Evolutionary conservation across 2,888 invertebrate species (phyloP), one percentile per base, ranked within the genome.

Genomic region (Cartodere bifasciata): DNA sequence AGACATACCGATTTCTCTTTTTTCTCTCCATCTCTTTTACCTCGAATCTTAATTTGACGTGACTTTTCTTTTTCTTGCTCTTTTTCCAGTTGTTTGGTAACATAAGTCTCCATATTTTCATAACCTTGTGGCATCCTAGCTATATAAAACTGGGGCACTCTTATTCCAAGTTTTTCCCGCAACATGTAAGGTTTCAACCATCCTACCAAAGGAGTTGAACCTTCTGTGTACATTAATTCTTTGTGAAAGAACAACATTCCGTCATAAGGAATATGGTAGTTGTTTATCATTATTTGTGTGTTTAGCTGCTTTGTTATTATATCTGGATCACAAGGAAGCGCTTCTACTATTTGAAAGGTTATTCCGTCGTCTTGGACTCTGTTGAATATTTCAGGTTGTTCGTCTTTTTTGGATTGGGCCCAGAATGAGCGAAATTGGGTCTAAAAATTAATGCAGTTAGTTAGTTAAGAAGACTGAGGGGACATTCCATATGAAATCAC

Each of bases 121-220:
- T n/a, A n/a, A n/a, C n/a, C n/a, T n/a, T n/a, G n/a, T n/a, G n/a
- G n/a, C n/a, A n/a, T n/a, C n/a, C n/a, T n/a, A n/a, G n/a, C n/a
- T n/a, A n/a, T n/a, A n/a, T n/a, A n/a, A n/a, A n/a, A n/a, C n/a
- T n/a, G n/a, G n/a, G n/a, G n/a, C n/a, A n/a, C n/a, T n/a, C n/a
- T n/a, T n/a, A n/a, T n/a, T n/a, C n/a, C n/a, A n/a, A n/a, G n/a
- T 13, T 86, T 64, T 60, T 91, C 88, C 1, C 76, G 72, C 5
- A 92, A 52, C 92, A 94, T 92, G 53, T 70, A 90, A 0, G 84
- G 72, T 52, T 80, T 88, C 2, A 97, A 63, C 95, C 95, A 97
- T 2, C 82, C 80, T 2, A 94, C 88, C 5, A 97, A 60, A 0
- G 95, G 92, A 0, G 90, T 87, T 28, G 68, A 60, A 2, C 87